phyloP scores from a whole-genome alignment of 2,113 vertebrate genomes.

The Cygnus atratus region DNA sequence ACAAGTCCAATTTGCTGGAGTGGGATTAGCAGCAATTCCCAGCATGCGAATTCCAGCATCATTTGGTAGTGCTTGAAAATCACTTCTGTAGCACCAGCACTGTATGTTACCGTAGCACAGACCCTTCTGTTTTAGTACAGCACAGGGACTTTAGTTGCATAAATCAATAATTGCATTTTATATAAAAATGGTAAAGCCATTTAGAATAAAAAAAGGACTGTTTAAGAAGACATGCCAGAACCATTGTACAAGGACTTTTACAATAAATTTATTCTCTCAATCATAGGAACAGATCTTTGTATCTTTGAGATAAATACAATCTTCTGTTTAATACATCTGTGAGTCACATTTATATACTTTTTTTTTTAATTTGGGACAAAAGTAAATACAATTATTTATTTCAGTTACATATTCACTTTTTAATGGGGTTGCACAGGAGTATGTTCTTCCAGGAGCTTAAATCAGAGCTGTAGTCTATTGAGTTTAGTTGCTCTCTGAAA shows the following conservation, averaged over 20 bases:
- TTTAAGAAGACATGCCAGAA: background rate
- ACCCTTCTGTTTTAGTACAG: background rate
- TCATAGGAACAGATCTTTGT: background rate
- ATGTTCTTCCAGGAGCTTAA: background rate
- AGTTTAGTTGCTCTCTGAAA: background rate
- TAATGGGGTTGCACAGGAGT: background rate
- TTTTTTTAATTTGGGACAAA: background rate
- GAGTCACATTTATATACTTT: background rate
- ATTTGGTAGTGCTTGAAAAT: background rate
- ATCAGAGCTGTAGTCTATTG: background rate
- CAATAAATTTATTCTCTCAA: background rate
- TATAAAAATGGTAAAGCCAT: background rate
- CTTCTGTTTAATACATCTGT: background rate
- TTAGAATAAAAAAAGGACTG: background rate
- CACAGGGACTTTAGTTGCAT: background rate
- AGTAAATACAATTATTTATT: background rate
- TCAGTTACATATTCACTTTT: background rate
- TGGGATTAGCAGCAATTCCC: background rate
- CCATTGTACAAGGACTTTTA: background rate
- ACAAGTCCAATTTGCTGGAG: background rate
- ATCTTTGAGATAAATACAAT: background rate
- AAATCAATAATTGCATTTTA: background rate
- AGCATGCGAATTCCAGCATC: accelerated
- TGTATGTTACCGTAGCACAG: background rate
- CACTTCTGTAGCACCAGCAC: background rate